A percentile compares a stretch with the other conserved stretches of the same genome.
Conservation (phyloP, 2,888 invertebrate genomes). For the Holacanthella duospinosa region DNA sequence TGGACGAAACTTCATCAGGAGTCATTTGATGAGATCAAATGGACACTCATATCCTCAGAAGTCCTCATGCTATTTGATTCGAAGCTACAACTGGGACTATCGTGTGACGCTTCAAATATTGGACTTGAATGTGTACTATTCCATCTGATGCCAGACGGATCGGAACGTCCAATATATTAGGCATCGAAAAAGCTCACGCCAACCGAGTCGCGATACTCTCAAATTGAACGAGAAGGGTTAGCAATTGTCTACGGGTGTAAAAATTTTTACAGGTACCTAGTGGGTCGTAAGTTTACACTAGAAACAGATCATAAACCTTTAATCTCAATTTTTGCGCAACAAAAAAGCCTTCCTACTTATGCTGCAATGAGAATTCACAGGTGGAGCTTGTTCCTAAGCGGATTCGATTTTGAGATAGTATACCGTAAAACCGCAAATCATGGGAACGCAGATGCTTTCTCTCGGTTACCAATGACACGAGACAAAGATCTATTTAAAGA, state of each 20-base stretch:
- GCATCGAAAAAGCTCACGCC: constrained; percentile 40
- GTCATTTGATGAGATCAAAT: constrained; percentile 39
- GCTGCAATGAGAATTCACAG: constrained; percentile 34
- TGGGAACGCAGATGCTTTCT: constrained; percentile 40
- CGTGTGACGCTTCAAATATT: constrained; percentile 40
- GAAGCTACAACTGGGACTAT: constrained; percentile 37
- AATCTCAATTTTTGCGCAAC: constrained; percentile 38
- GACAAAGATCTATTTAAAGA: no score
- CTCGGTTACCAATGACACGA: constrained; percentile 29
- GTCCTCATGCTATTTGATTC: constrained; percentile 39
- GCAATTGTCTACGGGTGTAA: constrained; percentile 41
- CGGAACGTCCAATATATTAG: constrained; percentile 20
- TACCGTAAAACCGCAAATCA: constrained; percentile 37
- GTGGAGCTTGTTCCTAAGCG: constrained; percentile 37
- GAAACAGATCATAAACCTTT: constrained; percentile 41
- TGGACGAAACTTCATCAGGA: constrained; percentile 38
- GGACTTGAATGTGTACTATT: constrained; percentile 38
- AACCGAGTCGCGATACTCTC: constrained; percentile 41
- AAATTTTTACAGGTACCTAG: constrained; percentile 42
- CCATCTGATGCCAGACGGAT: constrained; percentile 34
- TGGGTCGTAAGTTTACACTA: constrained; percentile 41
- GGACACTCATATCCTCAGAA: constrained; percentile 23
- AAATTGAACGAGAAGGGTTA: constrained; percentile 40
- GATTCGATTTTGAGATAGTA: constrained; percentile 39
- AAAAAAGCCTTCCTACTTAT: constrained; percentile 30